Conservation (phyloP, 2,797 vertebrate genomes). For the Sarcophilus harrisii region DNA sequence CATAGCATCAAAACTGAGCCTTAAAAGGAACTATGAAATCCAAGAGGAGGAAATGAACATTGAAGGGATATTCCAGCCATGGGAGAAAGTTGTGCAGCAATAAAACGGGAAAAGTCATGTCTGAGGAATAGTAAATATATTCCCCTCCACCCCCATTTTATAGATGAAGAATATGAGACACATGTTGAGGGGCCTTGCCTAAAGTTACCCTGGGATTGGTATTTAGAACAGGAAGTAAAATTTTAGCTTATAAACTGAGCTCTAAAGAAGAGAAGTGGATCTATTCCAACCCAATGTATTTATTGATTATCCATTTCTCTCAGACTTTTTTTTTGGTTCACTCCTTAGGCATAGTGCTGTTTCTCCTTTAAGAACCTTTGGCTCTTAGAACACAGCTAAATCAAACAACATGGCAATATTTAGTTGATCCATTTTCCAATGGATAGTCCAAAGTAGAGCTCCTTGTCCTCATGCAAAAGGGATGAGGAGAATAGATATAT, state of each 20-base stretch:
- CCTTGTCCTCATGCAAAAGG: neutral
- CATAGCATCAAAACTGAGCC: neutral
- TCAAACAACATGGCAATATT: neutral
- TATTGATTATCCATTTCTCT: neutral
- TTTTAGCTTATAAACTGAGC: neutral
- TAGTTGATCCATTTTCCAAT: neutral
- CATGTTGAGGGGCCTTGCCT: neutral
- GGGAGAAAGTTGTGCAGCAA: neutral
- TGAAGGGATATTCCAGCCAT: neutral
- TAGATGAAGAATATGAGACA: neutral
- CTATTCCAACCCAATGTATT: neutral
- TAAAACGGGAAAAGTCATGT: neutral
- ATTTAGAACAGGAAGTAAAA: constrained; percentile 3
- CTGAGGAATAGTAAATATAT: neutral
- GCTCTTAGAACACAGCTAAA: neutral
- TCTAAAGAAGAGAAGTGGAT: neutral
- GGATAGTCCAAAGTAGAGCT: neutral
- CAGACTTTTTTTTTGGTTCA: neutral
- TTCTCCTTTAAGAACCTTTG: neutral
- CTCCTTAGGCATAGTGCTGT: neutral
- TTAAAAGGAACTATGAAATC: neutral
- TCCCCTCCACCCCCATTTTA: neutral
- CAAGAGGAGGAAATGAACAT: neutral
- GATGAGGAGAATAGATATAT: neutral
- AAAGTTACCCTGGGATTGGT: constrained; percentile 14